Percentiles rank a stretch among this genome's conserved stretches.
phyloP scores from a whole-genome alignment of 2,888 invertebrate genomes.

The Autographa pulchrina region DNA sequence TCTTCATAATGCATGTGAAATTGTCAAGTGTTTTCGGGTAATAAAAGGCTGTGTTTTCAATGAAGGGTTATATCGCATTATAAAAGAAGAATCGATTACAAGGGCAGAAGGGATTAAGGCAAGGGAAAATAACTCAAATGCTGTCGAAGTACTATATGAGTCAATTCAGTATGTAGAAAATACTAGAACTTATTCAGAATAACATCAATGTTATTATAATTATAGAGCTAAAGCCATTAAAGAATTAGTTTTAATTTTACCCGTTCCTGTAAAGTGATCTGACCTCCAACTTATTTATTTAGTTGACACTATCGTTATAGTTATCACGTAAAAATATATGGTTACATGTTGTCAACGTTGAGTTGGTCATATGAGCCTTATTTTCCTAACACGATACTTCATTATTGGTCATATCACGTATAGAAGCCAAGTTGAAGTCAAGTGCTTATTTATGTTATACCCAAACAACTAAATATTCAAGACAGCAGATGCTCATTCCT shows the following conservation, averaged over 20 bases:
- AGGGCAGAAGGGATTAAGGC: no score
- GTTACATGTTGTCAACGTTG: slow-evolving; percentile 3
- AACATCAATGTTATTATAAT: slow-evolving; percentile 6
- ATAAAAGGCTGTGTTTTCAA: background rate
- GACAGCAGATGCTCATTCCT: background rate
- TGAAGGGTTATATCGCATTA: background rate
- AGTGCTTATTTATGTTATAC: background rate
- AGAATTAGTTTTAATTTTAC: background rate
- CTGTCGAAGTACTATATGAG: background rate
- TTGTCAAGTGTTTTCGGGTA: background rate
- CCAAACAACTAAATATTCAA: background rate
- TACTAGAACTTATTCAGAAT: background rate
- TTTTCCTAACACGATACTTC: slow-evolving; percentile 18
- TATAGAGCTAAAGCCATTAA: background rate
- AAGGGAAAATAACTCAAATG: background rate
- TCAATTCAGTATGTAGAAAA: background rate
- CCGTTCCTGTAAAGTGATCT: background rate
- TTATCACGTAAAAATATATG: slow-evolving; percentile 9
- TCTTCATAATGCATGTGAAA: background rate
- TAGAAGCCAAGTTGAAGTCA: background rate
- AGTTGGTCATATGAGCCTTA: slow-evolving; percentile 19
- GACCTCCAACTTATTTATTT: background rate
- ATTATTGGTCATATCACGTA: slow-evolving; percentile 24
- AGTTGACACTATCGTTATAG: background rate
- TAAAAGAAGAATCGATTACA: no score